Evolutionary conservation across 1,140 invertebrate genomes (phyloP), one percentile per base, ranked within the genome.

Genomic region (Coboldia fuscipes): DNA sequence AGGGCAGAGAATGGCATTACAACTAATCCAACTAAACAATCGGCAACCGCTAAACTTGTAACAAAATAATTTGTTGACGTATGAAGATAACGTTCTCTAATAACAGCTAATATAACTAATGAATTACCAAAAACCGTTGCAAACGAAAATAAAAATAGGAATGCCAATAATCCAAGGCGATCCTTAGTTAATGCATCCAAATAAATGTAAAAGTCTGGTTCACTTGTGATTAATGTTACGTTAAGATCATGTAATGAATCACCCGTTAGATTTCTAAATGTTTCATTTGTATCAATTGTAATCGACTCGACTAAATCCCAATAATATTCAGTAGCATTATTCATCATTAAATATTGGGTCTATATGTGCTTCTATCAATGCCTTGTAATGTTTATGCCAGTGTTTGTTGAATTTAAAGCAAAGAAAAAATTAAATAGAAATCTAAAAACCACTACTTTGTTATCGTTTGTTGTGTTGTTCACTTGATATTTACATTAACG

Each of bases 41-140:
- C 94, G 0, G 94, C 93, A 8, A 97, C 73, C 4, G 93, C 93
- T 30, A 97, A 59, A 34, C 88, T 93, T 21, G 94, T 90, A 40
- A 97, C 94, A 54, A 97, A 96, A 51, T 94, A 97, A 60, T 97
- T 98, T 17, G 92, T 97, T 17, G 86, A 86, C 10, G 88, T 92
- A 50, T 93, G 86, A 6, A 96, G 54, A 32, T 83, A 74, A 30
- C 88, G 62, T 53, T 97, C 90, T 27, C 85, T 62, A 22, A 79
- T 73, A 7, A 98, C 93, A 17, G 84, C 85, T 39, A 94, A 51
- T 31, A 97, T 96, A 4, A 97, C 92, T 15, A 98, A 67, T 39
- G 90, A 78, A 56, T 97, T 97, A 27, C 92, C 92, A 54, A 97
- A 94, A 0, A 97, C 75, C 0, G 90, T 94, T 27, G 92, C 76